phyloP scores from a whole-genome alignment of 2,888 invertebrate species.

The Cylindroiulus punctatus region DNA sequence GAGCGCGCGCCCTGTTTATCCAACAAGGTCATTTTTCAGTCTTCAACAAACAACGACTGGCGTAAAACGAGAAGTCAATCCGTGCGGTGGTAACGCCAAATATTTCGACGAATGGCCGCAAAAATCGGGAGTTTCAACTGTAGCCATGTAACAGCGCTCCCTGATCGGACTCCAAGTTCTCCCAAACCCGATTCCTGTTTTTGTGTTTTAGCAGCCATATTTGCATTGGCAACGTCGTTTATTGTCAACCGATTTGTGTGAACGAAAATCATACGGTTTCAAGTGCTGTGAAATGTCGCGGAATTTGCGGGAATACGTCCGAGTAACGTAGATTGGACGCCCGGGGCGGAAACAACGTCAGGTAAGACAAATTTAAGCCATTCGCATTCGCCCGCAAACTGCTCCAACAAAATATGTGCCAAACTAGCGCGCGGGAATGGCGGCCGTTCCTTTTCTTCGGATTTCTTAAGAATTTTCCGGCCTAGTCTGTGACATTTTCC shows the following conservation, averaged over 20 bases:
- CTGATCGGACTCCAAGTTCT: slow-evolving; percentile 56
- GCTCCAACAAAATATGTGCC: not conserved
- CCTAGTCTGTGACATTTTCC: not conserved
- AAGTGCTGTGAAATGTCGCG: not conserved
- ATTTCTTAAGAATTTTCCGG: not conserved
- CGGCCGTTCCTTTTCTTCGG: slow-evolving; percentile 10
- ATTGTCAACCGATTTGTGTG: slow-evolving; percentile 52
- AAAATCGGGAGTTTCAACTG: not conserved
- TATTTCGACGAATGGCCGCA: not conserved
- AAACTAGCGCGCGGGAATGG: slow-evolving; percentile 9
- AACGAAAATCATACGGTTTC: slow-evolving; percentile 16
- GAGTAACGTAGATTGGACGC: not conserved
- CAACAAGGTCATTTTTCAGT: not conserved
- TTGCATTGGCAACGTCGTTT: slow-evolving; percentile 56
- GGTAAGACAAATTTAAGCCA: not conserved
- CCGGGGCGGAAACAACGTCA: not conserved
- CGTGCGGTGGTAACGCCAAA: not conserved
- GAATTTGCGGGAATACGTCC: not conserved
- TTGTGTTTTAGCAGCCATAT: slow-evolving; percentile 58
- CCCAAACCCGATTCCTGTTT: slow-evolving; percentile 53
- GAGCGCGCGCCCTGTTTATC: not conserved
- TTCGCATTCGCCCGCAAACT: not conserved
- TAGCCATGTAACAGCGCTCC: slow-evolving; percentile 39
- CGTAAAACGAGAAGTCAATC: not conserved
- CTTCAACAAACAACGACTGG: not conserved